phyloP scores from a whole-genome alignment of 2,797 vertebrate species.

The Notolepis coatsorum region DNA sequence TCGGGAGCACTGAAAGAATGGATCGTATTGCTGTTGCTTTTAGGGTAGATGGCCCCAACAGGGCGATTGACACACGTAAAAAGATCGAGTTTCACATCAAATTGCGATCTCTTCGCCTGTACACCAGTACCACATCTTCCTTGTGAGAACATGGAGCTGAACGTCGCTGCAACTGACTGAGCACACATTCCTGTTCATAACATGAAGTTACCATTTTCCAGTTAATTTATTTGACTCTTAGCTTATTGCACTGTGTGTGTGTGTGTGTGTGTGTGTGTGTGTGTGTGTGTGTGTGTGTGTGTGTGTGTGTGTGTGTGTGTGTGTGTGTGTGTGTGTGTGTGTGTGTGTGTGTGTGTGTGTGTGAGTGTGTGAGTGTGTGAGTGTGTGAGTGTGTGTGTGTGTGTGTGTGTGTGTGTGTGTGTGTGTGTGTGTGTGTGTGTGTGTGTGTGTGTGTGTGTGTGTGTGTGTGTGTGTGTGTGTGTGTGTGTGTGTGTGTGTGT shows the following conservation, averaged over 20 bases:
- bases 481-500: too few relatives aligned
- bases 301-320: not conserved
- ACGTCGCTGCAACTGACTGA: conserved; percentile 43
- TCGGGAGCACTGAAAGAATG: not conserved
- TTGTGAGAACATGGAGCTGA: conserved; percentile 41
- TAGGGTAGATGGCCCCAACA: conserved; percentile 19
- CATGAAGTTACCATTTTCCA: not conserved
- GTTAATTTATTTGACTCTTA: not conserved
- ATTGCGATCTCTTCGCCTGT: conserved; percentile 15
- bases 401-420: too few relatives aligned
- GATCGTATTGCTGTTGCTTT: conserved; percentile 19
- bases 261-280: conserved; percentile 6
- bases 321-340: too few relatives aligned
- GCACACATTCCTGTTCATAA: conserved; percentile 28
- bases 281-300: not conserved
- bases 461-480: too few relatives aligned
- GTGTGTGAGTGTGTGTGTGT: too few relatives aligned
- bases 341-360: conserved; percentile 26
- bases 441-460: too few relatives aligned
- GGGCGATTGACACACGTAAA: conserved; percentile 18
- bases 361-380: too few relatives aligned
- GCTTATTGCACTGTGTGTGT: not conserved
- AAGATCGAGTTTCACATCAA: conserved; percentile 20
- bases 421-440: too few relatives aligned
- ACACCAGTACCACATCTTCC: conserved; percentile 67